These are phyloP conservation scores for Antheraea pernyi DNA, from an alignment of 1,140 invertebrate genomes.

Conservation along the genomic window DNA sequence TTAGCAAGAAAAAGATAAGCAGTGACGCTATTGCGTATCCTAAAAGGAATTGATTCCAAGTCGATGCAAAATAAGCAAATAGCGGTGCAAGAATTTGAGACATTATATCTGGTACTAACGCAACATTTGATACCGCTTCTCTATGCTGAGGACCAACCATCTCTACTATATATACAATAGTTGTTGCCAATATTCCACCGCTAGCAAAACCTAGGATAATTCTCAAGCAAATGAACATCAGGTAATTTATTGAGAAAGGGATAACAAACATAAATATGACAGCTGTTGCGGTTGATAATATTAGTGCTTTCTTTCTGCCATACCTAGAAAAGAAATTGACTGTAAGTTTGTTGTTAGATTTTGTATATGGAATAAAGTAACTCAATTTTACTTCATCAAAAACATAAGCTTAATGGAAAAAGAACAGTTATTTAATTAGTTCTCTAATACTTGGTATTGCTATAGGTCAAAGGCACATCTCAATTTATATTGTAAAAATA, in stretches of 20 bases:
- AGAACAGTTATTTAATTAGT: no score
- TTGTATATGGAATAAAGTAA: background rate
- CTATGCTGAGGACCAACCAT: conserved; percentile 40
- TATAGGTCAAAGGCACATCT: no score
- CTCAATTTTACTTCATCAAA: background rate
- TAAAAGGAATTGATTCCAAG: conserved; percentile 40
- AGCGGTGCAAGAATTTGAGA: conserved; percentile 31
- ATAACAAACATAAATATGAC: conserved; percentile 39
- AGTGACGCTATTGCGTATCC: conserved; percentile 29
- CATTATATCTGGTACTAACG: conserved; percentile 39
- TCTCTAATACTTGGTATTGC: no score
- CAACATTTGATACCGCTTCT: conserved; percentile 32
- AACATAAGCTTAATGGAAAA: background rate
- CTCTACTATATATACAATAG: conserved; percentile 40
- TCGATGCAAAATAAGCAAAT: conserved; percentile 43
- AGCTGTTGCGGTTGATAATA: conserved; percentile 30
- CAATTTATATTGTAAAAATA: no score
- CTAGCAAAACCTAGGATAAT: conserved; percentile 40
- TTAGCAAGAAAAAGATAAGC: conserved; percentile 32
- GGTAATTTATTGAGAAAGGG: conserved; percentile 39
- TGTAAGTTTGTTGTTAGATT: background rate
- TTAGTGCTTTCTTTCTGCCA: conserved; percentile 39
- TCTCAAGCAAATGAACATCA: conserved; percentile 37
- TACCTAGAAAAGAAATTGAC: conserved; percentile 35
- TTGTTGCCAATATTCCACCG: conserved; percentile 39